Conservation (phyloP, 2,888 invertebrate genomes). For the Pachydiplax longipennis region DNA sequence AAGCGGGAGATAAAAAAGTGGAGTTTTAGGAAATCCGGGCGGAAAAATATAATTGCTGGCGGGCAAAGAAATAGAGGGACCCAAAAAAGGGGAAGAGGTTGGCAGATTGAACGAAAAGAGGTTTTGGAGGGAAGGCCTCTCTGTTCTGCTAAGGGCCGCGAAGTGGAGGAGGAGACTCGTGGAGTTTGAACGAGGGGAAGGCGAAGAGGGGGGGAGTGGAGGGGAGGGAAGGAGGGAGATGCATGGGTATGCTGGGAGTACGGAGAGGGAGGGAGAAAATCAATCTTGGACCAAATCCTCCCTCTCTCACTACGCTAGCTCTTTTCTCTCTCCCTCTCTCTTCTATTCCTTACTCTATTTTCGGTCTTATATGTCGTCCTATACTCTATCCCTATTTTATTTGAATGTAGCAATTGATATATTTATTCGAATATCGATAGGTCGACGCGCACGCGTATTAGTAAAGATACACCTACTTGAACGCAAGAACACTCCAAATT, state of each 20-base stretch:
- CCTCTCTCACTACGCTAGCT: not conserved
- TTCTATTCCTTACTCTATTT: too few relatives aligned
- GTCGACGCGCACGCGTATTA: too few relatives aligned
- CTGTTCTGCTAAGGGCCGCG: not conserved
- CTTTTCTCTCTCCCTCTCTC: not conserved
- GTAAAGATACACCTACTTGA: too few relatives aligned
- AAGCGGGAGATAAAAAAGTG: not conserved
- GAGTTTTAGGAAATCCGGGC: conserved; percentile 1
- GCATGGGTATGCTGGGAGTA: not conserved
- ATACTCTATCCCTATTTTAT: too few relatives aligned
- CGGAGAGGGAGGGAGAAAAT: conserved; percentile 23
- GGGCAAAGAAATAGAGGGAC: not conserved
- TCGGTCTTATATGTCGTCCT: too few relatives aligned
- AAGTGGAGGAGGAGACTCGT: conserved; percentile 22
- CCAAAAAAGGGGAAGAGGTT: not conserved
- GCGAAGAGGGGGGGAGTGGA: not conserved
- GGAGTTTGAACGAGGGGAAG: conserved; percentile 18
- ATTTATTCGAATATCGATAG: too few relatives aligned
- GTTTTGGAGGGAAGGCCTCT: not conserved
- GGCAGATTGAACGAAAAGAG: not conserved
- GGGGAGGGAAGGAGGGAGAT: not conserved
- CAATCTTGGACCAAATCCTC: conserved; percentile 35
- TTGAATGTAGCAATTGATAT: too few relatives aligned
- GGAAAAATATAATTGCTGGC: conserved; percentile 34
- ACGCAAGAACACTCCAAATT: too few relatives aligned